phyloP scores from a whole-genome alignment of 2,797 vertebrate species.

The Masticophis lateralis region DNA sequence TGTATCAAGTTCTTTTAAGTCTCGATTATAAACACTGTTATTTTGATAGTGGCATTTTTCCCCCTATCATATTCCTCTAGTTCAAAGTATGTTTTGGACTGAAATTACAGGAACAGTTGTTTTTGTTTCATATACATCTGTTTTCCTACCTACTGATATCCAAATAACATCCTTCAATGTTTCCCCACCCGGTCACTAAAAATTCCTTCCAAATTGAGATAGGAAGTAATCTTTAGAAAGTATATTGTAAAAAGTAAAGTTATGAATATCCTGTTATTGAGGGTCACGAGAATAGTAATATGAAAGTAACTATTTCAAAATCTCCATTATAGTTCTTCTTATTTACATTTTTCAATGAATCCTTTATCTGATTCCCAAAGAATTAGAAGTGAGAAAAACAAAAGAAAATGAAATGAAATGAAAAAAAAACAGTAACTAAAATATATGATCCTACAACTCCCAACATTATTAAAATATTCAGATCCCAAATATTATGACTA shows the following conservation, averaged over 20 bases:
- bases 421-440: background rate
- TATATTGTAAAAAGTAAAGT: background rate
- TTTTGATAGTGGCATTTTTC: background rate
- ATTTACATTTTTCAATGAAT: slow-evolving; percentile 32
- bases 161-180: background rate
- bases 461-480: slow-evolving; percentile 22
- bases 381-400: slow-evolving; percentile 34
- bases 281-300: slow-evolving; percentile 4
- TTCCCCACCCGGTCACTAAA: background rate
- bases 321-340: slow-evolving; percentile 37
- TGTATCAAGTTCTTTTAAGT: background rate
- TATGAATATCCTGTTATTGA: slow-evolving; percentile 20
- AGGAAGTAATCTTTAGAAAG: background rate
- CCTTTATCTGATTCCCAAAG: slow-evolving; percentile 7
- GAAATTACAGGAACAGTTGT: background rate
- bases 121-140: background rate
- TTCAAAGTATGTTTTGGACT: background rate
- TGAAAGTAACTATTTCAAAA: slow-evolving; percentile 10
- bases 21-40: background rate
- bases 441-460: slow-evolving; percentile 1
- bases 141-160: background rate
- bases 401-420: background rate
- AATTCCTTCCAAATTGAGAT: background rate
- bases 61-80: background rate
- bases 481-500: slow-evolving; percentile 16